Base-by-base conservation (phyloP, 2,797 vertebrate genomes). In the Pygocentrus nattereri region DNA sequence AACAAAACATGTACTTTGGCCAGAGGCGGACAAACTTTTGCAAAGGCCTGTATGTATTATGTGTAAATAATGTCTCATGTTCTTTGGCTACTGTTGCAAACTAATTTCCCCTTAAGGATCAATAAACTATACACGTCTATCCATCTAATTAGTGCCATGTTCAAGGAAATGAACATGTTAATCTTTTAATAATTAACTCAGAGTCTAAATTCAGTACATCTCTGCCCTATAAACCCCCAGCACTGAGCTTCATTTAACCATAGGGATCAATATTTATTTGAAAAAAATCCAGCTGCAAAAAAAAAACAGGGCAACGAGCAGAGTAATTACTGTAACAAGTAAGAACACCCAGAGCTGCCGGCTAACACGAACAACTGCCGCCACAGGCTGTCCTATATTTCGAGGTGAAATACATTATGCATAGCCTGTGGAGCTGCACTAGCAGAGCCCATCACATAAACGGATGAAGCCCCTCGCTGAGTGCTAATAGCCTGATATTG, bases 401-500 rank as follows among this genome's bases (percentile, higher is more conserved):
- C 86, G 80, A 34, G 71, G 87, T 87, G 88, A 87, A 90, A 89
- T 90, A 85, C 89, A 89, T 91, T 87, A 88, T 89, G 81, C 87
- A 81, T 87, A 5, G 82, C 87, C 84, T 71, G 13, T 83, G 89
- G 90, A 88, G 72, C 52, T 84, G 84, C 85, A 87, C 87, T 90
- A 88, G 86, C 87, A 88, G 82, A 84, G 87, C 80, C 82, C 81
- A 86, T 87, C 82, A 74, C 77, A 90, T 79, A 86, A 87, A 90
- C 85, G 86, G 91, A 88, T 87, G 84, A 81, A 86, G 86, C 81
- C 72, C 44, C 81, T 87, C 74, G 77, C 87, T 83, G 75, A 79
- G 68, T 83, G 87, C 85, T 88, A 92, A 90, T 76, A 88, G 88
- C 87, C 85, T 80, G 80, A 81, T 91, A 92, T 92, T 90, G 93